A percentile compares a stretch with the other conserved stretches of the same genome.
Conservation (phyloP, 2,888 invertebrate species). For the Cacoxenus indagator region DNA sequence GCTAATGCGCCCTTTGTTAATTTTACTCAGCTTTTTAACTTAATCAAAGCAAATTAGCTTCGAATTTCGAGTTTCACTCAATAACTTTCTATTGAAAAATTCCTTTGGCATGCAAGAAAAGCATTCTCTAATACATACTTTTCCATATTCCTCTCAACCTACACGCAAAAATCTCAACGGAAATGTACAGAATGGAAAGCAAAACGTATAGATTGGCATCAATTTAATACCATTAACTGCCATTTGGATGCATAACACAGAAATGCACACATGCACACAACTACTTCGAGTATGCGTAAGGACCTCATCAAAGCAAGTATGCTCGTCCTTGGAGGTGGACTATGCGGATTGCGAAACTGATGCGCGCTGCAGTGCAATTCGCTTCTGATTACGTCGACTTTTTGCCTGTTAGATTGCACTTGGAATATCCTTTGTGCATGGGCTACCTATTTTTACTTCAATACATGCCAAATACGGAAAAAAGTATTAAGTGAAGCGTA, state of each 20-base stretch:
- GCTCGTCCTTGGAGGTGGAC: too few relatives aligned
- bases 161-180: neutral
- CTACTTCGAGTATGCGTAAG: neutral
- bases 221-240: slow-evolving; percentile 28
- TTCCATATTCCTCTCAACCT: too few relatives aligned
- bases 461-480: slow-evolving; percentile 4
- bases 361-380: neutral
- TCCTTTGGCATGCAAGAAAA: neutral
- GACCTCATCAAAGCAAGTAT: too few relatives aligned
- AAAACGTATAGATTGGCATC: slow-evolving; percentile 6
- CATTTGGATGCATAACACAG: slow-evolving; percentile 12
- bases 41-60: slow-evolving; percentile 19
- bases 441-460: neutral
- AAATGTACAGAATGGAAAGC: neutral
- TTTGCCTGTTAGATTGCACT: neutral
- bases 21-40: slow-evolving; percentile 19
- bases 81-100: neutral
- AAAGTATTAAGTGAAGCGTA: neutral
- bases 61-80: neutral
- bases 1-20: neutral
- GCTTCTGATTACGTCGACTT: neutral
- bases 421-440: neutral
- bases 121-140: neutral
- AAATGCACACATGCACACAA: neutral
- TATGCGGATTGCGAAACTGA: too few relatives aligned